Percentiles rank a stretch among this genome's conserved stretches.
Evolutionary conservation across 2,113 vertebrate species (phyloP).

Genomic region (Eulemur macaco): DNA sequence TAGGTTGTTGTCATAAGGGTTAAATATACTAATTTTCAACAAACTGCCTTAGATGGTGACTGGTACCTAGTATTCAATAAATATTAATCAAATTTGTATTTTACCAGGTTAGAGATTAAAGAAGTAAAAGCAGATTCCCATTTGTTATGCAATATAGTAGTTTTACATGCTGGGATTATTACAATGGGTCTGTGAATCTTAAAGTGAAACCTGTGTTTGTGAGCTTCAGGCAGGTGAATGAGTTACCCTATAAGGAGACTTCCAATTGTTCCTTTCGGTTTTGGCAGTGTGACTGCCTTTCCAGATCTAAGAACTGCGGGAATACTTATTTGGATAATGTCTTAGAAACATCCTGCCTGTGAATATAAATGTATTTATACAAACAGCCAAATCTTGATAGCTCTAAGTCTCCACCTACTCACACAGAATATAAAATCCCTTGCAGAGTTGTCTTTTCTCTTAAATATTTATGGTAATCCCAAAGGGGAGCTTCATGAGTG

Average conservation of each 20-base stretch:
- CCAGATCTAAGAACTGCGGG: neutral
- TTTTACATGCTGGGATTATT: neutral
- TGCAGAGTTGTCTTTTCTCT: neutral
- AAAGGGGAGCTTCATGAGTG: neutral
- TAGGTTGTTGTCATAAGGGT: neutral
- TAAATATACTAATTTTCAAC: slow-evolving; percentile 32
- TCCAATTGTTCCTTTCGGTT: neutral
- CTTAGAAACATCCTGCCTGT: neutral
- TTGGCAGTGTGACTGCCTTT: neutral
- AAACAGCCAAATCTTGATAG: neutral
- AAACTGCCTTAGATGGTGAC: neutral
- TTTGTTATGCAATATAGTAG: neutral
- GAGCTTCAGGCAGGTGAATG: neutral
- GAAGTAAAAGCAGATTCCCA: neutral
- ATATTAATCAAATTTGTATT: neutral
- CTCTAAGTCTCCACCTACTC: neutral
- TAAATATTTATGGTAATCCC: neutral
- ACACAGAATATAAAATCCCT: slow-evolving; percentile 4
- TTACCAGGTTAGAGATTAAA: neutral
- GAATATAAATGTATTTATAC: slow-evolving; percentile 9
- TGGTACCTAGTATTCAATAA: neutral
- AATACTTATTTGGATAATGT: slow-evolving; percentile 1
- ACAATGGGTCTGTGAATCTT: neutral
- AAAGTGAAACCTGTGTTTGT: neutral
- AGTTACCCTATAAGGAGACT: neutral